Percentiles rank a stretch among this genome's conserved stretches.
These are phyloP conservation scores for Sminthopsis crassicaudata DNA, from an alignment of 2,113 vertebrate genomes.

Conservation along the genomic window DNA sequence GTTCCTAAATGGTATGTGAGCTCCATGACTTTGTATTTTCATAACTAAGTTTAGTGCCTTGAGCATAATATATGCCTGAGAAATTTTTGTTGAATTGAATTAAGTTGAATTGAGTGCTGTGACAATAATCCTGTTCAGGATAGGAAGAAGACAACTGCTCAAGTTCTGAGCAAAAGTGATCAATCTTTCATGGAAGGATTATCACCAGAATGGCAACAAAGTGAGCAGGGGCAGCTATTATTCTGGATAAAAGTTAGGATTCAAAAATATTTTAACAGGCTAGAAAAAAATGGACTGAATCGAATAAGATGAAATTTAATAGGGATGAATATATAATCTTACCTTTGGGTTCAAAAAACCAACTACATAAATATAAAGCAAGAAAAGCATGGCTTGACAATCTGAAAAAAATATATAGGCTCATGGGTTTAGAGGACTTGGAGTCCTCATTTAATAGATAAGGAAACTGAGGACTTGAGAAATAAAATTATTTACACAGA, in stretches of 20 bases:
- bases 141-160: background rate
- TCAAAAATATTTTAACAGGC: background rate
- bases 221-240: background rate
- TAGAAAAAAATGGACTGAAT: background rate
- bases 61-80: background rate
- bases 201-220: background rate
- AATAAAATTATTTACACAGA: too few relatives aligned
- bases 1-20: background rate
- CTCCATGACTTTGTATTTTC: background rate
- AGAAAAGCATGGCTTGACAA: too few relatives aligned
- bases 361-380: too few relatives aligned
- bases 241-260: background rate
- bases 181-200: background rate
- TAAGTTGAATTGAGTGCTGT: background rate
- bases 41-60: background rate
- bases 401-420: too few relatives aligned
- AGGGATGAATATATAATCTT: background rate
- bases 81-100: background rate
- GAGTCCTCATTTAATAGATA: too few relatives aligned
- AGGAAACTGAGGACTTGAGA: too few relatives aligned
- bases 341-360: background rate
- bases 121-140: slow-evolving; percentile 3
- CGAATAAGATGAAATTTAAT: background rate
- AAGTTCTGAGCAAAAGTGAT: background rate
- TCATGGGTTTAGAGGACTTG: too few relatives aligned